Evolutionary conservation across 2,113 vertebrate species (phyloP).

Genomic region (Neodontobutis hainanensis): DNA sequence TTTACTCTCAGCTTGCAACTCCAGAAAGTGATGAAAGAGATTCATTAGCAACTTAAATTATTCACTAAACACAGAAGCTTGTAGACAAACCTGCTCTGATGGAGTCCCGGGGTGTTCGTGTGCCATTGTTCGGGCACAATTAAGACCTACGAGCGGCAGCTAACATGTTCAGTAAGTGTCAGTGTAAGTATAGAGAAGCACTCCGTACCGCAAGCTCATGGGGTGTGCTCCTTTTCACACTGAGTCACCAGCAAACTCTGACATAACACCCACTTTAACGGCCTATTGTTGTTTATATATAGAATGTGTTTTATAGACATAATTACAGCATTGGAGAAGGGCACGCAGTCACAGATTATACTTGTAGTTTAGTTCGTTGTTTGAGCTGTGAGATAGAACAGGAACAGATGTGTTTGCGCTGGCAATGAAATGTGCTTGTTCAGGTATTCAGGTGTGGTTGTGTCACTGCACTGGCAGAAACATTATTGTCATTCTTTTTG

Average conservation of each 20-base stretch:
- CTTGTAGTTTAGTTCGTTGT: conserved; percentile 35
- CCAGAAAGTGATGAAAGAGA: neutral
- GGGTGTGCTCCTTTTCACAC: conserved; percentile 39
- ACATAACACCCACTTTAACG: conserved; percentile 64
- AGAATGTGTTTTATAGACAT: conserved; percentile 68
- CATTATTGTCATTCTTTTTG: neutral
- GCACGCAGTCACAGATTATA: conserved; percentile 56
- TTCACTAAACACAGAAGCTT: conserved; percentile 31
- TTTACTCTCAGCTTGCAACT: conserved; percentile 21
- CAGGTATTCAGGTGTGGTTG: neutral
- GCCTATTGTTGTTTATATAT: conserved; percentile 75
- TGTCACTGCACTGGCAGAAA: neutral
- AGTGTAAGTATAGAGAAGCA: too few species aligned
- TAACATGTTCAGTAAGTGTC: conserved; percentile 3
- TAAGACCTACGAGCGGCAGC: neutral
- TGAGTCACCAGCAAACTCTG: conserved; percentile 62
- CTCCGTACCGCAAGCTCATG: conserved; percentile 12
- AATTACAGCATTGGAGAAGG: conserved; percentile 56
- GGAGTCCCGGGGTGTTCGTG: conserved; percentile 13
- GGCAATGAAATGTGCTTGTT: neutral
- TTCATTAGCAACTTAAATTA: conserved; percentile 32
- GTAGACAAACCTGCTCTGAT: conserved; percentile 22
- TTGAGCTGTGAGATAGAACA: conserved; percentile 17
- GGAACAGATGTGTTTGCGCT: neutral
- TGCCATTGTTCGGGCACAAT: conserved; percentile 12